Conservation (phyloP, 1,140 invertebrate species). For the Brachionus paranguensis region DNA sequence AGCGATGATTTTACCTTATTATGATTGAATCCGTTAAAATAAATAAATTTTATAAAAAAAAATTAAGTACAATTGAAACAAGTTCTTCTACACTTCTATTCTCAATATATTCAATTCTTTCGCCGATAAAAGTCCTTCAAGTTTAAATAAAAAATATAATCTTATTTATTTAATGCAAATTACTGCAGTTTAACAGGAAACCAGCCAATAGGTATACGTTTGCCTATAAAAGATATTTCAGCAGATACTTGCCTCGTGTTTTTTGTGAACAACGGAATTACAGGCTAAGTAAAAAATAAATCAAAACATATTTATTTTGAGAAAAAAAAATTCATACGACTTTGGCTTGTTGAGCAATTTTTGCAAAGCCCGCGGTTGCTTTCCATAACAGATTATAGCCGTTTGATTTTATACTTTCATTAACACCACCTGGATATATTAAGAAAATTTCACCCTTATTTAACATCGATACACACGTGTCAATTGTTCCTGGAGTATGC, state of each 20-base stretch:
- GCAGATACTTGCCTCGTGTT: neutral
- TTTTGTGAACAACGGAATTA: neutral
- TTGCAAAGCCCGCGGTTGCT: neutral
- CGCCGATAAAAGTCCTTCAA: neutral
- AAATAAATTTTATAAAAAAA: neutral
- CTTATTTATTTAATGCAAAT: neutral
- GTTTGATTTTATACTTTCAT: slow-evolving; percentile 78
- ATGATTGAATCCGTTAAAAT: too few relatives aligned
- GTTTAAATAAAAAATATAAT: neutral
- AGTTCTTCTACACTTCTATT: neutral
- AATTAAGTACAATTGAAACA: neutral
- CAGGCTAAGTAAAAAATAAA: neutral
- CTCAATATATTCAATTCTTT: neutral
- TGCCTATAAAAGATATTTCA: neutral
- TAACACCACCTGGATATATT: slow-evolving; percentile 72
- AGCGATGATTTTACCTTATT: neutral
- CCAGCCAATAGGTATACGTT: neutral
- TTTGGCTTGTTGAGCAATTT: neutral
- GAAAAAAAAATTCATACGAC: neutral
- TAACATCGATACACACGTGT: neutral
- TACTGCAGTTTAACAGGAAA: neutral
- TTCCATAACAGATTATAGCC: slow-evolving; percentile 72
- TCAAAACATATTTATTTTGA: neutral
- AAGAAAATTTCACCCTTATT: neutral
- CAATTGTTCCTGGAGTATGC: neutral